Evolutionary conservation across 2,888 invertebrate species (phyloP).

Genomic region (Drosophila barbarae): DNA sequence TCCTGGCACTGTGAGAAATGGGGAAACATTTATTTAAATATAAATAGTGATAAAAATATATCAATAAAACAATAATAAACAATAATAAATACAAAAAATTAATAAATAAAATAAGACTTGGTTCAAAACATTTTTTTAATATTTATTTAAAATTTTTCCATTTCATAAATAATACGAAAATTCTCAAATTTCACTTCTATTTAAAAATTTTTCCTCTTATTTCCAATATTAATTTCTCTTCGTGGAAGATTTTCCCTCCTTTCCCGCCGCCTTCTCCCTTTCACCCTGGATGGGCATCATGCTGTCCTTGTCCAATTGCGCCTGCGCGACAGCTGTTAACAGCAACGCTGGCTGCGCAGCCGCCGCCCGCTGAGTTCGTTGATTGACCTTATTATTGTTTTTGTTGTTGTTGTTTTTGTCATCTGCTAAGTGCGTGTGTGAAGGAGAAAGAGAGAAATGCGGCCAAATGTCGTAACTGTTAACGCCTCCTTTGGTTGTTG

Average conservation of each 20-base stretch:
- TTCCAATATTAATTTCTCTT: too few species aligned
- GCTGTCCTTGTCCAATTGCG: slow-evolving; percentile 41
- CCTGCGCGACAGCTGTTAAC: slow-evolving; percentile 71
- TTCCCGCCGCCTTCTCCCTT: not conserved
- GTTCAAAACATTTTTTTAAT: too few species aligned
- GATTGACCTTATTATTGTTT: slow-evolving; percentile 76
- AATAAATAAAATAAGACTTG: too few species aligned
- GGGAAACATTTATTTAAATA: not conserved
- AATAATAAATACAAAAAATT: too few species aligned
- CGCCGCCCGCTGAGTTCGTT: slow-evolving; percentile 72
- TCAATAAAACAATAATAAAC: too few species aligned
- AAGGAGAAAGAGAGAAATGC: slow-evolving; percentile 36
- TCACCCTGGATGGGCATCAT: not conserved
- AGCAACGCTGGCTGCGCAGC: slow-evolving; percentile 49
- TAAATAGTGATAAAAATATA: too few species aligned
- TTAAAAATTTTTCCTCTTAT: too few species aligned
- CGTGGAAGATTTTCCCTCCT: not conserved
- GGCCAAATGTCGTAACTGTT: slow-evolving; percentile 62
- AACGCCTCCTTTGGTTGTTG: slow-evolving; percentile 25
- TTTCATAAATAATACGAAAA: too few species aligned
- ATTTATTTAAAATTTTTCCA: too few species aligned
- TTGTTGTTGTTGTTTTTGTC: slow-evolving; percentile 34
- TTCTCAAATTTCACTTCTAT: too few species aligned
- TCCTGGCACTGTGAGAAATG: slow-evolving; percentile 22
- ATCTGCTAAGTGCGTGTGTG: slow-evolving; percentile 3